Conservation (phyloP, 2,113 vertebrate species). For the Meles meles region DNA sequence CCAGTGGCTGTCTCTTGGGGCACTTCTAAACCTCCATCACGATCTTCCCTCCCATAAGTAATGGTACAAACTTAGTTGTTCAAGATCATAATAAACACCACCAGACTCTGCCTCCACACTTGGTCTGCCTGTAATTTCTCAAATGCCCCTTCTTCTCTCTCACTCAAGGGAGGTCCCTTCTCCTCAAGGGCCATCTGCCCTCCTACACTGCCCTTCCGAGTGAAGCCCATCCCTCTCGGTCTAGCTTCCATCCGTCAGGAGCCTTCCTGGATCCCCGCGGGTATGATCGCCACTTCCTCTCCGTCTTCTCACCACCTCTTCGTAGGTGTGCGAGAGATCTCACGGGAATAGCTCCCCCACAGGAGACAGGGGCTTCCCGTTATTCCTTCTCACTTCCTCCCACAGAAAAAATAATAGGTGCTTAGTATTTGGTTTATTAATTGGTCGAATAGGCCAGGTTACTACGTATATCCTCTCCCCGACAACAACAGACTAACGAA, state of each 20-base stretch:
- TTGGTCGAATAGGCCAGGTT: background rate
- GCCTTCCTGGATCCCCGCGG: too few species aligned
- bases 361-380: background rate
- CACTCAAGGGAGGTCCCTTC: background rate
- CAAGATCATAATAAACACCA: background rate
- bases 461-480: background rate
- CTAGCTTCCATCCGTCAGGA: background rate
- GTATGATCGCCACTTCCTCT: fast-evolving
- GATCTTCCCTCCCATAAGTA: background rate
- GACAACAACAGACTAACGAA: background rate
- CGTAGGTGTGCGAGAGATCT: background rate
- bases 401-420: background rate
- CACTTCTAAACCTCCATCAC: background rate
- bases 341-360: background rate
- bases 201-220: background rate
- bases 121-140: background rate
- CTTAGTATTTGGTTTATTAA: background rate
- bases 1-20: background rate
- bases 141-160: background rate
- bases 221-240: fast-evolving
- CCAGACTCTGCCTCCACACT: background rate
- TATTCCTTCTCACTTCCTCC: background rate
- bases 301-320: background rate
- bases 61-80: background rate
- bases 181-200: background rate